Conservation (phyloP, 2,888 invertebrate genomes). For the Macropis europaea region DNA sequence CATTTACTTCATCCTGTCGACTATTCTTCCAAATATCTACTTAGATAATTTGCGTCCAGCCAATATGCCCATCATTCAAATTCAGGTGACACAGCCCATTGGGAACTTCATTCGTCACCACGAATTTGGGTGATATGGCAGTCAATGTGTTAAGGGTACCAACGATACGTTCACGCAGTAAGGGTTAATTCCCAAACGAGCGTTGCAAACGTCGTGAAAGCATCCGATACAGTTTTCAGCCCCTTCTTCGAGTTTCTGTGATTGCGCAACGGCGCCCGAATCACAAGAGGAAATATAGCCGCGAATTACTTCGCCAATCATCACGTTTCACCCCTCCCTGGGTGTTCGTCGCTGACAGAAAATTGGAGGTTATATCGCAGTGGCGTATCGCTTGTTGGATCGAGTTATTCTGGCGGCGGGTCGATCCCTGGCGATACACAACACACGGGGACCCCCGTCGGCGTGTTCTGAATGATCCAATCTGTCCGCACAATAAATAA, state of each 20-base stretch:
- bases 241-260: background rate
- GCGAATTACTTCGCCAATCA: conserved; percentile 32
- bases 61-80: too few relatives aligned
- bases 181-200: background rate
- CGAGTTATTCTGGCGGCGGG: conserved; percentile 58
- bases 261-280: conserved; percentile 1
- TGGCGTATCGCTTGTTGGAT: conserved; percentile 54
- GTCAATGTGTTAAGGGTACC: too few relatives aligned
- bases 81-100: too few relatives aligned
- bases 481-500: conserved; percentile 71
- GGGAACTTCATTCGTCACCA: too few relatives aligned
- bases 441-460: conserved; percentile 51
- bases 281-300: conserved; percentile 9
- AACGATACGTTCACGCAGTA: too few relatives aligned
- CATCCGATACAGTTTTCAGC: background rate
- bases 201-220: background rate
- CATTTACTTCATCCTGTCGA: too few relatives aligned
- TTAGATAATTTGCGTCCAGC: too few relatives aligned
- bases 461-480: conserved; percentile 71
- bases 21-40: too few relatives aligned
- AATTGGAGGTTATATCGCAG: conserved; percentile 59
- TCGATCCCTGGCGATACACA: conserved; percentile 45
- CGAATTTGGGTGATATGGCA: too few relatives aligned
- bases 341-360: conserved; percentile 34
- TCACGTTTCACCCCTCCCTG: conserved; percentile 7